Conservation (phyloP, 2,113 vertebrate genomes). For the Melanocharis versteri region DNA sequence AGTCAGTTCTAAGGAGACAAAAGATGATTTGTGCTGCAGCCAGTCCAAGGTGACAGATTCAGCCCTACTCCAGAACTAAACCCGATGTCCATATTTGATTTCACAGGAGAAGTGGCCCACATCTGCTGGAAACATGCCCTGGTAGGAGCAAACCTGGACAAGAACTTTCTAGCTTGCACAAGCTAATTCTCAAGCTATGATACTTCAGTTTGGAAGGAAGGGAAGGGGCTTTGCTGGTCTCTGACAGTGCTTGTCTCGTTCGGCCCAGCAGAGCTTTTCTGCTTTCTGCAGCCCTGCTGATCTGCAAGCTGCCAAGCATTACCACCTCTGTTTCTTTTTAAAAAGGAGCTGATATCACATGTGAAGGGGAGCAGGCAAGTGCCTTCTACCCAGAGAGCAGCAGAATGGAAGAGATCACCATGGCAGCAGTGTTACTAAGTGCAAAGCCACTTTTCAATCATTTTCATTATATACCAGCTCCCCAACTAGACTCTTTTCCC, state of each 20-base stretch:
- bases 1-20: not conserved
- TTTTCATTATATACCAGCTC: constrained; percentile 33
- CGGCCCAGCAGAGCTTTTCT: not conserved
- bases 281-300: constrained; percentile 32
- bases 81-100: not conserved
- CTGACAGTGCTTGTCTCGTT: not conserved
- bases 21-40: not conserved
- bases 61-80: not conserved
- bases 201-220: not conserved
- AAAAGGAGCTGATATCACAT: not conserved
- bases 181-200: not conserved
- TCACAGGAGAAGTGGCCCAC: not conserved
- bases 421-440: constrained; percentile 56
- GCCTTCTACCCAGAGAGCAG: constrained; percentile 28
- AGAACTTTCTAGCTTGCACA: not conserved
- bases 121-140: not conserved
- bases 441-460: constrained; percentile 59
- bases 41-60: not conserved
- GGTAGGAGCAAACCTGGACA: not conserved
- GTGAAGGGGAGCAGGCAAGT: constrained; percentile 20
- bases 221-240: not conserved
- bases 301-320: constrained; percentile 28
- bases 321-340: not conserved
- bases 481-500: not conserved
- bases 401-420: constrained; percentile 57